A percentile compares a stretch with the other conserved stretches of the same genome.
Evolutionary conservation across 53 echinoderm and acorn worm species (phyloP).

Genomic region (Astropecten irregularis): DNA sequence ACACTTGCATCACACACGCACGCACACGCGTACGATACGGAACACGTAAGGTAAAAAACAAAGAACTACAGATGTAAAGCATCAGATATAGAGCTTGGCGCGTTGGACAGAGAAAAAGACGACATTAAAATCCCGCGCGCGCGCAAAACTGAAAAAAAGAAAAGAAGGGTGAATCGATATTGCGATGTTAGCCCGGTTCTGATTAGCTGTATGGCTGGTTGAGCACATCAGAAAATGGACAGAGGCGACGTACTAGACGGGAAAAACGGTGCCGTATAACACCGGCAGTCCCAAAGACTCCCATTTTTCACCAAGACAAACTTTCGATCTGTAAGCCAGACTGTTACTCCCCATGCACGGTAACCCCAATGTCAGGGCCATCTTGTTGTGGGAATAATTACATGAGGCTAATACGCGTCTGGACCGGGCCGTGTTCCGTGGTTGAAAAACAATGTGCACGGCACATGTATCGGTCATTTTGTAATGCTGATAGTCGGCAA

Average conservation of each 20-base stretch:
- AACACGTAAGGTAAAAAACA: not conserved
- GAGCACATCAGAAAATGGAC: constrained; percentile 8
- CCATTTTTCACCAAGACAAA: not conserved
- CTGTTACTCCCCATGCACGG: not conserved
- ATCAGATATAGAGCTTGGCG: constrained; percentile 2
- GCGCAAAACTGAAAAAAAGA: too few species aligned
- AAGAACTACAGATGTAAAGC: constrained; percentile 44
- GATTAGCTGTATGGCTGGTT: constrained; percentile 26
- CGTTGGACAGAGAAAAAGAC: too few species aligned
- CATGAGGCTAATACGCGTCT: constrained; percentile 18
- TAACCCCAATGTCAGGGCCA: constrained; percentile 42
- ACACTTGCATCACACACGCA: not conserved
- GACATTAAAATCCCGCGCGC: constrained; percentile 15
- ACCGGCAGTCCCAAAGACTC: not conserved
- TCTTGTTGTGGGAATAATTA: constrained; percentile 49
- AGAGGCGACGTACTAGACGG: not conserved
- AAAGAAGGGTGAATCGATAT: constrained; percentile 23
- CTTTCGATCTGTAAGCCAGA: constrained; percentile 7
- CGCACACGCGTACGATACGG: too few species aligned
- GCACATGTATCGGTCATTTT: constrained; percentile 35
- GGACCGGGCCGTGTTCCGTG: too few species aligned
- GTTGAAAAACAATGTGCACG: constrained; percentile 50
- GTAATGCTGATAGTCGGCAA: not conserved
- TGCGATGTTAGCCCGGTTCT: constrained; percentile 5
- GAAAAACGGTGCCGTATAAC: not conserved